Conservation (phyloP, 2,888 invertebrate genomes). For the Lymantria monacha region DNA sequence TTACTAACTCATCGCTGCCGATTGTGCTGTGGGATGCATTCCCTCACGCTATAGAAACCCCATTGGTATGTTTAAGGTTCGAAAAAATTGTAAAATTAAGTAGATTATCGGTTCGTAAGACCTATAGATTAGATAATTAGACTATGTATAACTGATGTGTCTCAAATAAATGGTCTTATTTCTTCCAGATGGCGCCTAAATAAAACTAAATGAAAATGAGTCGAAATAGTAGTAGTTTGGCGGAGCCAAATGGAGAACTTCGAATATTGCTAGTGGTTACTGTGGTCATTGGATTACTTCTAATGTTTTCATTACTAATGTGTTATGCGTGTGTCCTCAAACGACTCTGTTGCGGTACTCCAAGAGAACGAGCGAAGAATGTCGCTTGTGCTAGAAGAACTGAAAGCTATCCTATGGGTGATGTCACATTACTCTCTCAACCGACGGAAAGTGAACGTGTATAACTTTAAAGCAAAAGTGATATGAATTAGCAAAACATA, state of each 20-base stretch:
- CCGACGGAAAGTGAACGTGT: conserved; percentile 83
- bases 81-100: no score
- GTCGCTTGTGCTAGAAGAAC: conserved; percentile 58
- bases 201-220: conserved; percentile 52
- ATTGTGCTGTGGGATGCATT: no score
- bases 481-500: no score
- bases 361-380: conserved; percentile 72
- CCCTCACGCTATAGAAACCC: no score
- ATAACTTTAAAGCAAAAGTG: neutral
- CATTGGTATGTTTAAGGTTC: no score
- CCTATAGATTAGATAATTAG: no score
- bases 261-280: conserved; percentile 83
- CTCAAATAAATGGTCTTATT: conserved; percentile 3
- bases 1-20: no score
- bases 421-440: conserved; percentile 83
- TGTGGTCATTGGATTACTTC: conserved; percentile 81
- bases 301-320: conserved; percentile 84
- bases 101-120: no score
- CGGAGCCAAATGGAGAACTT: conserved; percentile 80
- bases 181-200: conserved; percentile 51
- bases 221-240: conserved; percentile 55
- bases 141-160: no score
- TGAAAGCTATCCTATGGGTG: conserved; percentile 83
- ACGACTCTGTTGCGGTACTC: conserved; percentile 82
- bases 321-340: conserved; percentile 86